Percentiles rank a stretch among this genome's conserved stretches.
Conservation (phyloP, 92 coral and sea anemone species). For the Epizoanthus ramosus region DNA sequence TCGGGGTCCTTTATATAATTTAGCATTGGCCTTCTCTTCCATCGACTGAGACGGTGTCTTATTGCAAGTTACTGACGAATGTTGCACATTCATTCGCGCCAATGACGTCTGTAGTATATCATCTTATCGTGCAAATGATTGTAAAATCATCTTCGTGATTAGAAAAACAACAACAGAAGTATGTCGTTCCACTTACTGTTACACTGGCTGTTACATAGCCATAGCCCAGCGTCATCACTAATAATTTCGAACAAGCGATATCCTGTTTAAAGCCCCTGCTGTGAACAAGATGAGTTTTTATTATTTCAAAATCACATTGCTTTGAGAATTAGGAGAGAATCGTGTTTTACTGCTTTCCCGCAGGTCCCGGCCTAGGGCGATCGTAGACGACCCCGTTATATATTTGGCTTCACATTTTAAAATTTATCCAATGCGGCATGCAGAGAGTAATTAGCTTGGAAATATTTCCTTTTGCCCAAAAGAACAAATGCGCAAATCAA, state of each 20-base stretch:
- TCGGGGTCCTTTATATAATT: neutral
- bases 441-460: too few relatives aligned
- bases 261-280: neutral
- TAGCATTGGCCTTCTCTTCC: constrained; percentile 5
- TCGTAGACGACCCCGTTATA: neutral
- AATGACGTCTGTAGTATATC: neutral
- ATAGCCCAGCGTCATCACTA: too few relatives aligned
- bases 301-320: neutral
- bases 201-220: neutral
- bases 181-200: neutral
- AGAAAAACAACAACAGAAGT: neutral
- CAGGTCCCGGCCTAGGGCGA: neutral
- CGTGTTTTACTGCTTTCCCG: neutral
- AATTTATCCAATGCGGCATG: too few relatives aligned
- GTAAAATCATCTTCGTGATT: neutral
- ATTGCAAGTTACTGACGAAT: neutral
- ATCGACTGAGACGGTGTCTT: constrained; percentile 10
- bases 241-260: too few relatives aligned
- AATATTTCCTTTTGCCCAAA: too few relatives aligned
- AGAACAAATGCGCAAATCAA: too few relatives aligned
- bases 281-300: neutral
- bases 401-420: neutral
- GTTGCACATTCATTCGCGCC: neutral
- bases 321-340: too few relatives aligned
- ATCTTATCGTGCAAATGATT: constrained; percentile 5